phyloP scores from a whole-genome alignment of 2,797 vertebrate genomes.

The Sebastes baramenuke region DNA sequence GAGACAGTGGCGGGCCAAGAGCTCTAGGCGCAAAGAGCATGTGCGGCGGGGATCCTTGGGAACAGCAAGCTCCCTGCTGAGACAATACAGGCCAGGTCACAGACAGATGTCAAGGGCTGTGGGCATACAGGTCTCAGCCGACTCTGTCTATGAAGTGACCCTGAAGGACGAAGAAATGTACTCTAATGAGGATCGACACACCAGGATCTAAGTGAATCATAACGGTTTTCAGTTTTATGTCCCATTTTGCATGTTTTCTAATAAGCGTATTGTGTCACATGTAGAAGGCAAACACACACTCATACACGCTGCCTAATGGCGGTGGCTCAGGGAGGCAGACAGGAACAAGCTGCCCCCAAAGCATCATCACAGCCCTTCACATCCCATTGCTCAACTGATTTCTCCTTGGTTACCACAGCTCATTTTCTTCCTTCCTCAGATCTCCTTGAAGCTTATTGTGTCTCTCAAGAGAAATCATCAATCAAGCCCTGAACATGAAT shows the following conservation, averaged over 20 bases:
- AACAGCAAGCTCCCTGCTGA: not conserved
- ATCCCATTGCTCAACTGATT: not conserved
- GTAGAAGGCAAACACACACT: not conserved
- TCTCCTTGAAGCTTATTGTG: slow-evolving; percentile 12
- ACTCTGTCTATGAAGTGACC: not conserved
- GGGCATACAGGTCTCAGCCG: not conserved
- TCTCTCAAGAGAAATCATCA: slow-evolving; percentile 36
- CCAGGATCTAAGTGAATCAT: not conserved
- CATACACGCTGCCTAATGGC: not conserved
- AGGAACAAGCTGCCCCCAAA: not conserved
- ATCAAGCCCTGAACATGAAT: not conserved
- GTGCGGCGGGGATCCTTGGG: not conserved
- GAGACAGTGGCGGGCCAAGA: slow-evolving; percentile 50
- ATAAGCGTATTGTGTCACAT: not conserved
- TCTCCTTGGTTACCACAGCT: slow-evolving; percentile 21
- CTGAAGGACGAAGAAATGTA: not conserved
- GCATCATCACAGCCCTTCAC: slow-evolving; percentile 6
- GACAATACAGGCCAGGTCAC: slow-evolving; percentile 19
- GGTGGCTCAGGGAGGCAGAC: not conserved
- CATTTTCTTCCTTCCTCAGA: slow-evolving; percentile 11
- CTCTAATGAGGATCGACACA: not conserved
- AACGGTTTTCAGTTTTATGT: not conserved
- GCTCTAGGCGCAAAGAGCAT: slow-evolving; percentile 44
- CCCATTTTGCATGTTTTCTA: not conserved
- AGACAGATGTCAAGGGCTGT: slow-evolving; percentile 1